Percentiles rank a stretch among this genome's conserved stretches.
phyloP scores from a whole-genome alignment of 1,140 invertebrate species.

The Heliconius eleuchia region DNA sequence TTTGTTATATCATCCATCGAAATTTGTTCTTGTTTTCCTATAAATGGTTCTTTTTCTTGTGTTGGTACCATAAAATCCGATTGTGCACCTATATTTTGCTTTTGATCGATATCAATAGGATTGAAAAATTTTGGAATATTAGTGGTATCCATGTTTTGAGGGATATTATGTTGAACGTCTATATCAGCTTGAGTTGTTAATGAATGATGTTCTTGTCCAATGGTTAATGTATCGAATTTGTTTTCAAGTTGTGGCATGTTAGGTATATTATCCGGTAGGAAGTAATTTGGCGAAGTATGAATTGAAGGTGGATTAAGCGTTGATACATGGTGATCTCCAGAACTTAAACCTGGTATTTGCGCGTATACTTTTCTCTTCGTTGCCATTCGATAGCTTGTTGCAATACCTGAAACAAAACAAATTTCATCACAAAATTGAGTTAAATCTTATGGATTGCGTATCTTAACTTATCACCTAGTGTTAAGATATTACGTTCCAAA shows the following conservation, averaged over 20 bases:
- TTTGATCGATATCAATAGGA: neutral
- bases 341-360: constrained; percentile 81
- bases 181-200: neutral
- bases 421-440: neutral
- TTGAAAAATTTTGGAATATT: constrained; percentile 5
- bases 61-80: neutral
- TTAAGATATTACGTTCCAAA: too few relatives aligned
- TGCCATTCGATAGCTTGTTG: constrained; percentile 78
- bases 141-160: neutral
- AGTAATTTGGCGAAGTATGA: constrained; percentile 30
- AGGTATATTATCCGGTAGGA: constrained; percentile 28
- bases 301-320: constrained; percentile 29
- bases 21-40: neutral
- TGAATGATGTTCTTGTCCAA: neutral
- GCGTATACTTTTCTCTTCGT: constrained; percentile 82
- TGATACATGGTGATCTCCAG: constrained; percentile 46
- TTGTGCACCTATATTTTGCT: neutral
- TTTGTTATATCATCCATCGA: constrained; percentile 2
- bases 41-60: neutral
- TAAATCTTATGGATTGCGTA: neutral
- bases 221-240: neutral
- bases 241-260: neutral
- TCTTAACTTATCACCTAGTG: neutral
- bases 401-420: constrained; percentile 61
- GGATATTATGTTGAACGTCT: neutral